Conservation (phyloP, 2,888 invertebrate species). For the Scaptomyza caliginosa region DNA sequence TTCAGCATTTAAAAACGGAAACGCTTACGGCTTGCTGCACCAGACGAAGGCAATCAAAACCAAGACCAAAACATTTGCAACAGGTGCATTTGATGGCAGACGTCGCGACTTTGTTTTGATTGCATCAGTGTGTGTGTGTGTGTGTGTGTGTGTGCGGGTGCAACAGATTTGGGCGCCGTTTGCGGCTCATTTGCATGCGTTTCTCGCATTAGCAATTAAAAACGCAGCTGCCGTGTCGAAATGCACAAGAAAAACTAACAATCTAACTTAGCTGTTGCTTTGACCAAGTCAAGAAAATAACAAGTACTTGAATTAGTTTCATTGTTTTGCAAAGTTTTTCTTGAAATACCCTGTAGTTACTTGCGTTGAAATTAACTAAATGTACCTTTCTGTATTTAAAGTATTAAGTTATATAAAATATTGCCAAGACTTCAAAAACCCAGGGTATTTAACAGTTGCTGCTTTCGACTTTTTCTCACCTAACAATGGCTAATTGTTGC, state of each 20-base stretch:
- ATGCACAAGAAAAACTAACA: constrained; percentile 28
- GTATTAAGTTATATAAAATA: no score
- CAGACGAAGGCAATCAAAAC: constrained; percentile 8
- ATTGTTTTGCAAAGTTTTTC: constrained; percentile 29
- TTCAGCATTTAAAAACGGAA: constrained; percentile 61
- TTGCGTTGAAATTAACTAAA: no score
- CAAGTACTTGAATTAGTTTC: constrained; percentile 33
- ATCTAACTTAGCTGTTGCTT: constrained; percentile 33
- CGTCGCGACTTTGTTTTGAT: constrained; percentile 33
- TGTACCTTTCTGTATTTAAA: no score
- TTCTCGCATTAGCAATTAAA: constrained; percentile 70
- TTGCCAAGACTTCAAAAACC: no score
- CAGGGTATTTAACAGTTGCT: constrained; percentile 15
- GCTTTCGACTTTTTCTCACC: neutral
- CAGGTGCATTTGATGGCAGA: constrained; percentile 55
- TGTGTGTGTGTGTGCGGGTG: constrained; percentile 6
- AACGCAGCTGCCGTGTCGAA: constrained; percentile 65
- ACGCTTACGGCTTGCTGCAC: constrained; percentile 77
- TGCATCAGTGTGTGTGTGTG: constrained; percentile 59
- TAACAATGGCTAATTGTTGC: constrained; percentile 27
- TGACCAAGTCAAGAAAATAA: constrained; percentile 38
- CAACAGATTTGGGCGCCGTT: constrained; percentile 49
- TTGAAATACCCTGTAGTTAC: constrained; percentile 9
- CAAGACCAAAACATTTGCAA: constrained; percentile 15
- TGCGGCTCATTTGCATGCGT: constrained; percentile 67